These are phyloP conservation scores for Prunella strophiata DNA, from an alignment of 2,797 vertebrate genomes.

Conservation along the genomic window DNA sequence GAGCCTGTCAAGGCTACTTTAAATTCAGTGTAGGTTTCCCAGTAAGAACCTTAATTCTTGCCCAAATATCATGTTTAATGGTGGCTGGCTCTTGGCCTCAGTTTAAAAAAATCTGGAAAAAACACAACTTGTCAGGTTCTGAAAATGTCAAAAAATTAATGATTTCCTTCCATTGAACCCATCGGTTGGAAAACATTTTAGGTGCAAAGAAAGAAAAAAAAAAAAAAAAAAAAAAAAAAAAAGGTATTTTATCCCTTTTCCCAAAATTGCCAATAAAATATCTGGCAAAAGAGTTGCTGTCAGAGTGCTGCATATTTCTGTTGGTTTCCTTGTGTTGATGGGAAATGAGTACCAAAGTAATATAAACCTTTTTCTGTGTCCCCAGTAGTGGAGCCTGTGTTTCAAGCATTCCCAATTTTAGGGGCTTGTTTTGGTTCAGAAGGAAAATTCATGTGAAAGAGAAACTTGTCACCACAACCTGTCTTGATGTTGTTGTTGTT, in stretches of 20 bases:
- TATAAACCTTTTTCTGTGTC: not conserved
- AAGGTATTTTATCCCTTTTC: not conserved
- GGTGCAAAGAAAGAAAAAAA: not conserved
- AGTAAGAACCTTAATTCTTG: not conserved
- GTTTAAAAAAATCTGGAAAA: not conserved
- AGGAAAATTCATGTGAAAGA: not conserved
- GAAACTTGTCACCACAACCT: not conserved
- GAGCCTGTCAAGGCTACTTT: not conserved
- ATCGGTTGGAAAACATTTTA: not conserved
- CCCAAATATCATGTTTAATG: not conserved
- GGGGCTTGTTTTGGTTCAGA: not conserved
- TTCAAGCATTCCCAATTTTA: not conserved
- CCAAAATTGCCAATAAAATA: constrained; percentile 1
- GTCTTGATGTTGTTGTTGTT: not conserved
- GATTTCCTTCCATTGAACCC: not conserved
- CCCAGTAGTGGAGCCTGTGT: not conserved
- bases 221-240: not conserved
- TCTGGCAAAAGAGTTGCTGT: not conserved
- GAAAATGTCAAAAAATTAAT: not conserved
- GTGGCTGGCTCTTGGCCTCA: not conserved
- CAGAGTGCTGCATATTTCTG: not conserved
- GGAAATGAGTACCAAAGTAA: not conserved
- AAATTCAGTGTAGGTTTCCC: not conserved
- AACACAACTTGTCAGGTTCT: not conserved
- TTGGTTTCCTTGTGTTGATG: not conserved